phyloP scores from a whole-genome alignment of 2,888 invertebrate genomes.

The Tenthredo mesomela region DNA sequence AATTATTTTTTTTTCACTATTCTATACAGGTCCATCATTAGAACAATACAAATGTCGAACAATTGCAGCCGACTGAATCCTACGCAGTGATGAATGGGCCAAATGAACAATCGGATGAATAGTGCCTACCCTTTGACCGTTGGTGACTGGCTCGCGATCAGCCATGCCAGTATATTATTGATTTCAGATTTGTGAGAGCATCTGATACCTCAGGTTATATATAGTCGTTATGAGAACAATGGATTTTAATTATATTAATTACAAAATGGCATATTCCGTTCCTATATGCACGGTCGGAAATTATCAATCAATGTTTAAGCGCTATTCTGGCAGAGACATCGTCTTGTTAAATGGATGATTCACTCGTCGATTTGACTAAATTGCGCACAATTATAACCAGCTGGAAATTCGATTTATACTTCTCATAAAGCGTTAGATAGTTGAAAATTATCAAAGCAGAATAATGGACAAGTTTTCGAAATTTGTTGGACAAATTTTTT shows the following conservation, averaged over 20 bases:
- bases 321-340: neutral
- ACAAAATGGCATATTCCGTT: neutral
- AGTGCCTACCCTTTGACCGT: neutral
- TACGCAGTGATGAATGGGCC: slow-evolving; percentile 1
- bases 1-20: neutral
- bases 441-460: no score
- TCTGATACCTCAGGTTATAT: slow-evolving; percentile 16
- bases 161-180: slow-evolving; percentile 14
- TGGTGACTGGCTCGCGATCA: neutral
- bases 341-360: neutral
- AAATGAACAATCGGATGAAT: slow-evolving; percentile 39
- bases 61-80: neutral
- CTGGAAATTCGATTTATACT: neutral
- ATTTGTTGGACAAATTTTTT: no score
- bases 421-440: neutral
- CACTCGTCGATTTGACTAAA: neutral
- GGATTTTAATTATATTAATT: slow-evolving; percentile 20
- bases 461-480: neutral
- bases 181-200: slow-evolving; percentile 17
- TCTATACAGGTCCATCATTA: neutral
- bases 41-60: slow-evolving; percentile 25
- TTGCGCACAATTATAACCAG: neutral
- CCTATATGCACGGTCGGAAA: neutral
- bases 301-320: slow-evolving; percentile 11
- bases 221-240: slow-evolving; percentile 1